A percentile compares a stretch with the other conserved stretches of the same genome.
Conservation (phyloP, 2,888 invertebrate species). For the Athalia circularis region DNA sequence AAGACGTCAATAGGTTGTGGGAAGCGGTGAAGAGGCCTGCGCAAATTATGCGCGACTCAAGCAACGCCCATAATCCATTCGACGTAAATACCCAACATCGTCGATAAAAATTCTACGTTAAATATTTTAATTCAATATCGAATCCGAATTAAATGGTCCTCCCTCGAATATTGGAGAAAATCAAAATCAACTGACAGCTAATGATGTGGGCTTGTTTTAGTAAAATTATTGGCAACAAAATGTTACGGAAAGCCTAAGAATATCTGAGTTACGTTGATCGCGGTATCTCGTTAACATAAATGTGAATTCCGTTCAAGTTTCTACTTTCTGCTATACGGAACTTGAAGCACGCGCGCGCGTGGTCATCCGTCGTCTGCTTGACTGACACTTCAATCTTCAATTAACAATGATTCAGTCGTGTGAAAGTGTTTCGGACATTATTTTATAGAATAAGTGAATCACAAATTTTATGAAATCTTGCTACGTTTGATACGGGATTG, state of each 20-base stretch:
- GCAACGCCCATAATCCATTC: neutral
- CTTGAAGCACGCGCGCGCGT: slow-evolving; percentile 19
- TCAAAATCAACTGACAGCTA: no score
- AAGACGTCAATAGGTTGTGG: slow-evolving; percentile 71
- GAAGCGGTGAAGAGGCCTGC: slow-evolving; percentile 38
- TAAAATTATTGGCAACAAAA: no score
- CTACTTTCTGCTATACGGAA: neutral
- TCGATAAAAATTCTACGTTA: neutral
- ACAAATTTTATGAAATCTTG: no score
- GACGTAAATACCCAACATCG: neutral
- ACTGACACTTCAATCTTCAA: slow-evolving; percentile 18
- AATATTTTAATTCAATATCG: no score
- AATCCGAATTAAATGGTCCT: no score
- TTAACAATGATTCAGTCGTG: neutral
- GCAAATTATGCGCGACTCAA: slow-evolving; percentile 26
- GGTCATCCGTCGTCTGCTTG: slow-evolving; percentile 31
- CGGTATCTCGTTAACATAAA: neutral
- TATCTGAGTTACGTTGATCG: neutral
- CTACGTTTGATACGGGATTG: no score
- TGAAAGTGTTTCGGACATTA: neutral
- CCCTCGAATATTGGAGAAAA: no score
- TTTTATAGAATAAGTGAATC: no score
- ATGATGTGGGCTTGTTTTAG: no score
- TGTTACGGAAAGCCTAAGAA: neutral
- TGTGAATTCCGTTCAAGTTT: slow-evolving; percentile 1